Conservation (phyloP, 1,140 invertebrate species). For the Microplitis mediator region DNA sequence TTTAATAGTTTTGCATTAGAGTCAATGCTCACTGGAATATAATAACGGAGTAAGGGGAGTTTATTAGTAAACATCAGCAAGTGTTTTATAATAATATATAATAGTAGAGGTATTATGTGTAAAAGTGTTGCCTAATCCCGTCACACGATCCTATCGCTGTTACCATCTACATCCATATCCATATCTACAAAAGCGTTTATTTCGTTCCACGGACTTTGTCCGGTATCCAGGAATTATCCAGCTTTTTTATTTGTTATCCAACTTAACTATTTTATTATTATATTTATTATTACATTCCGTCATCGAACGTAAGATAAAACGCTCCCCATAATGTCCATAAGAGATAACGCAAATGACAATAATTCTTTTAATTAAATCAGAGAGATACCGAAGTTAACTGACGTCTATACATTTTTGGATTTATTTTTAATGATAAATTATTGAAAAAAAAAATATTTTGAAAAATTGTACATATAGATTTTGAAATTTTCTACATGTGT, state of each 20-base stretch:
- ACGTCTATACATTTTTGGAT: too few relatives aligned
- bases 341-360: too few relatives aligned
- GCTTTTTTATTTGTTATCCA: neutral
- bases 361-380: neutral
- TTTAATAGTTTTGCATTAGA: too few relatives aligned
- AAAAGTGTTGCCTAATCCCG: neutral
- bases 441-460: too few relatives aligned
- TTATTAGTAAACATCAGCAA: neutral
- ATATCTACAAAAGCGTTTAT: neutral
- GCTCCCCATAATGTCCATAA: neutral
- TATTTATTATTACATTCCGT: neutral
- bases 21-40: too few relatives aligned
- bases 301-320: neutral
- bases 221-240: neutral
- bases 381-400: too few relatives aligned
- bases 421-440: too few relatives aligned
- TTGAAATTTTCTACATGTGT: too few relatives aligned
- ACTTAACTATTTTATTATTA: neutral
- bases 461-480: too few relatives aligned
- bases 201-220: slow-evolving; percentile 7
- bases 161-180: neutral
- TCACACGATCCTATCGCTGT: neutral
- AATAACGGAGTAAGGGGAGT: neutral
- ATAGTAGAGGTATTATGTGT: too few relatives aligned
- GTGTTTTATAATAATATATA: neutral